These are phyloP conservation scores for Antennarius maculatus DNA, from an alignment of 2,797 vertebrate genomes.

Conservation along the genomic window DNA sequence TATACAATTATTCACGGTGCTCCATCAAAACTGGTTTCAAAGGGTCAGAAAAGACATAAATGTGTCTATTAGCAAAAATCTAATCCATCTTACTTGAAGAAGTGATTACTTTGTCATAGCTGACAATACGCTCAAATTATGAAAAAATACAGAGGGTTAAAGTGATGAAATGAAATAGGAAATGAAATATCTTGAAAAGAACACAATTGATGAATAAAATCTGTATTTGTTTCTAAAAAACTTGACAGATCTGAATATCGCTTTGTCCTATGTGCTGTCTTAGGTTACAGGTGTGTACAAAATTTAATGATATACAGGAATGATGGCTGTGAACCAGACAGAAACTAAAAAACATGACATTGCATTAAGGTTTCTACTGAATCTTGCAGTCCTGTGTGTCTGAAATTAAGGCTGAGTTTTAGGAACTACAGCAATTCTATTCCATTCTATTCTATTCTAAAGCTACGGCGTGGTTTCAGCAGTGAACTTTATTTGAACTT, in stretches of 20 bases:
- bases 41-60: too few species aligned
- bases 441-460: too few species aligned
- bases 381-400: neutral
- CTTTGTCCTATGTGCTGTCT: conserved; percentile 3
- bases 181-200: neutral
- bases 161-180: neutral
- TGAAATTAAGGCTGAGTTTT: neutral
- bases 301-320: neutral
- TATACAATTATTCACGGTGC: neutral
- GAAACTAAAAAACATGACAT: neutral
- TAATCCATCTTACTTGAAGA: too few species aligned
- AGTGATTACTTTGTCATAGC: too few species aligned
- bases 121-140: neutral
- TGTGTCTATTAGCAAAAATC: neutral
- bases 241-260: conserved; percentile 5
- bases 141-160: neutral
- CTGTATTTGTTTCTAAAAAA: neutral
- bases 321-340: neutral
- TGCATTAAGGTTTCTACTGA: neutral
- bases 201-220: neutral
- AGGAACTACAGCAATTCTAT: neutral
- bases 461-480: too few species aligned
- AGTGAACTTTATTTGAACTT: too few species aligned
- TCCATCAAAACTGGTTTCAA: conserved; percentile 4
- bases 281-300: conserved; percentile 8